Evolutionary conservation across 2,888 invertebrate genomes (phyloP).

Genomic region (Ormyrus rosae): DNA sequence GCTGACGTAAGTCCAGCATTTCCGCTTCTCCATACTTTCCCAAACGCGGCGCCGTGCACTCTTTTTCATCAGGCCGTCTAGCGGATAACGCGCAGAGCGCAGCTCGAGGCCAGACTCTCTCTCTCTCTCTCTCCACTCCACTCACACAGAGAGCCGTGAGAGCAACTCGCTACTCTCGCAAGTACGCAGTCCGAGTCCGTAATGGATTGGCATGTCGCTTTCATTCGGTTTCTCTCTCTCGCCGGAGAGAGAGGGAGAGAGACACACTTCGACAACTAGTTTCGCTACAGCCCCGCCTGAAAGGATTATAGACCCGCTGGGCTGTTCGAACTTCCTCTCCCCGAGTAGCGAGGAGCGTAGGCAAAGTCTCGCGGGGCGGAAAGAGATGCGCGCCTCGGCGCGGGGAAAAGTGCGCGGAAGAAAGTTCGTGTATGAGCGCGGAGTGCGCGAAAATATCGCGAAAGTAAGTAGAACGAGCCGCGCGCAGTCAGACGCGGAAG

Average conservation of each 20-base stretch:
- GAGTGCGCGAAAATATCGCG: constrained; percentile 23
- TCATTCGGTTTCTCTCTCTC: constrained; percentile 38
- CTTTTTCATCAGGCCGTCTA: too few species aligned
- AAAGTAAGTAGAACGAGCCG: constrained; percentile 54
- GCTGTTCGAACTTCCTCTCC: constrained; percentile 35
- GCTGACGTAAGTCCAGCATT: too few species aligned
- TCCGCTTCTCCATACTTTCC: background rate
- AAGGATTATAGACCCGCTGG: constrained; percentile 50
- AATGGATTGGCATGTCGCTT: constrained; percentile 58
- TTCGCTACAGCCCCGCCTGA: constrained; percentile 42
- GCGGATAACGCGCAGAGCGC: constrained; percentile 12
- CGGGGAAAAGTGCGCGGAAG: constrained; percentile 15
- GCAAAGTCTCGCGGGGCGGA: background rate
- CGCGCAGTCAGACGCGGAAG: constrained; percentile 44
- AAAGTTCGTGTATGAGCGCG: background rate
- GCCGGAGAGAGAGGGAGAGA: constrained; percentile 15
- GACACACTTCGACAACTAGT: constrained; percentile 59
- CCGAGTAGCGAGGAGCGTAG: background rate
- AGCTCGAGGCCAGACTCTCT: constrained; percentile 24
- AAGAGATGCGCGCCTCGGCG: background rate
- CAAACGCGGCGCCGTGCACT: too few species aligned
- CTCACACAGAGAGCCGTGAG: too few species aligned
- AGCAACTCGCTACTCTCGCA: too few species aligned
- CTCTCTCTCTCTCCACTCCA: constrained; percentile 2
- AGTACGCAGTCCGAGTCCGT: constrained; percentile 35